phyloP scores from a whole-genome alignment of 2,797 vertebrate species.

The Triplophysa bombifrons region DNA sequence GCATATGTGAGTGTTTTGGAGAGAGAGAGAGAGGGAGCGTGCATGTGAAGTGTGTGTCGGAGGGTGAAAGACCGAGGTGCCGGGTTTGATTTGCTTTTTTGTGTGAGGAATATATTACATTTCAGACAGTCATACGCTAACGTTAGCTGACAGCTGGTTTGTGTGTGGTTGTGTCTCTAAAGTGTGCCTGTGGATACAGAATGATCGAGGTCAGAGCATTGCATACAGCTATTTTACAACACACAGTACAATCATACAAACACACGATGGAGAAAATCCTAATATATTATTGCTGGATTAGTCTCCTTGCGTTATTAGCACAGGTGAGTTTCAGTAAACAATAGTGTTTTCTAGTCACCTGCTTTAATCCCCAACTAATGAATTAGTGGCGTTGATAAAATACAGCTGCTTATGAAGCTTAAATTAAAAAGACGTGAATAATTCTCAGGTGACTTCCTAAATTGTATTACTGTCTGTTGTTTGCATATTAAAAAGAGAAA shows the following conservation, averaged over 20 bases:
- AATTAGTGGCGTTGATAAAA: slow-evolving; percentile 3
- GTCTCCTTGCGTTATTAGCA: slow-evolving; percentile 14
- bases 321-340: slow-evolving; percentile 33
- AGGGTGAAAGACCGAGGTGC: slow-evolving; percentile 13
- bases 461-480: slow-evolving; percentile 2
- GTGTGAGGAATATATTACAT: slow-evolving; percentile 24
- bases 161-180: slow-evolving; percentile 35
- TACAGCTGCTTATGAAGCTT: not conserved
- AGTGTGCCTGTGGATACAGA: slow-evolving; percentile 26
- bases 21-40: not conserved
- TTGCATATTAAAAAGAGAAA: not conserved
- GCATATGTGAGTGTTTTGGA: slow-evolving; percentile 5
- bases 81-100: slow-evolving; percentile 9
- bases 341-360: slow-evolving; percentile 10
- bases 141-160: slow-evolving; percentile 40
- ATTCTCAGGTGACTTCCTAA: not conserved
- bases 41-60: slow-evolving; percentile 7
- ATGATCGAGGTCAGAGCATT: slow-evolving; percentile 33
- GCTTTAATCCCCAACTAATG: slow-evolving; percentile 20
- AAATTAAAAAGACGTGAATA: not conserved
- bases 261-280: not conserved
- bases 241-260: not conserved
- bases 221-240: slow-evolving; percentile 2
- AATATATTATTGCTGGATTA: slow-evolving; percentile 24
- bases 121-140: slow-evolving; percentile 42